Conservation (phyloP, 2,797 vertebrate species). For the Rhyacichthys aspro region DNA sequence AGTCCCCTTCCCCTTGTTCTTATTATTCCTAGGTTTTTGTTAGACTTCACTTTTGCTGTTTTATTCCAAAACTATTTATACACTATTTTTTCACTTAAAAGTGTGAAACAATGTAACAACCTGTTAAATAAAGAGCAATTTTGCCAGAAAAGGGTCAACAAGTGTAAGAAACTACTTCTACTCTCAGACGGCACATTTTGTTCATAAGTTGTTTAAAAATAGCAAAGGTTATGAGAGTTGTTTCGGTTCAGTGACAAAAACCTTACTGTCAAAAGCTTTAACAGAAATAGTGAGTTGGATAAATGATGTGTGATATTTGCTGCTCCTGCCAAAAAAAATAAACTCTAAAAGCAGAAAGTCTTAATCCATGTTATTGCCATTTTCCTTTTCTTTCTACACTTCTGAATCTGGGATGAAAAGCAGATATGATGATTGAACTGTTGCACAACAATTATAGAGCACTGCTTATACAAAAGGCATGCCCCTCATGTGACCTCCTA, state of each 20-base stretch:
- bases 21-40: conserved; percentile 21
- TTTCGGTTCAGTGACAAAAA: neutral
- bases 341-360: conserved; percentile 9
- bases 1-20: neutral
- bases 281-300: conserved; percentile 28
- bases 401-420: conserved; percentile 24
- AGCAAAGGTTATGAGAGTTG: conserved; percentile 39
- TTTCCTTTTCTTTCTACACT: conserved; percentile 43
- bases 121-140: too few relatives aligned
- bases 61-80: too few relatives aligned
- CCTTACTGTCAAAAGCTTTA: conserved; percentile 51
- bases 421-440: conserved; percentile 5
- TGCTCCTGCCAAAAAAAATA: conserved; percentile 43
- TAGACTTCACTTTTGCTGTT: conserved; percentile 23
- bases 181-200: too few relatives aligned
- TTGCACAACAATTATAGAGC: too few relatives aligned
- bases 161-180: too few relatives aligned
- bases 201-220: conserved; percentile 31
- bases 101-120: too few relatives aligned
- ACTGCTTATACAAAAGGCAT: too few relatives aligned
- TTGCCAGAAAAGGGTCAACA: too few relatives aligned
- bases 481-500: too few relatives aligned
- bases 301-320: conserved; percentile 48
- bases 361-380: conserved; percentile 41
- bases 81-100: too few relatives aligned